Conservation (phyloP, 2,113 vertebrate species). For the Clarias macrocephalus region DNA sequence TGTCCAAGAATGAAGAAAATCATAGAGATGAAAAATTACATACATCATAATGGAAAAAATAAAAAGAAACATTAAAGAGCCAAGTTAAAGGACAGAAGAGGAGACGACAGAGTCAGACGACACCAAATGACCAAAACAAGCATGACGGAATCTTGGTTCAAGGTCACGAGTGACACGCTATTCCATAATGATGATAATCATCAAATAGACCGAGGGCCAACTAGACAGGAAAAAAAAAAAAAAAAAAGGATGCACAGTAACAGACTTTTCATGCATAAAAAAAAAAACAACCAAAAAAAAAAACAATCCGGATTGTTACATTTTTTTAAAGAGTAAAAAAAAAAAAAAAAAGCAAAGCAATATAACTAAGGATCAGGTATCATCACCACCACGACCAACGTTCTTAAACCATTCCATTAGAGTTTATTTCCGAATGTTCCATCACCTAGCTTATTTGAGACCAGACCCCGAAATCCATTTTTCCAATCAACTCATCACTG, state of each 20-base stretch:
- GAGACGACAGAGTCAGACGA: slow-evolving; percentile 53
- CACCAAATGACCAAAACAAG: slow-evolving; percentile 50
- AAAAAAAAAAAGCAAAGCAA: slow-evolving; percentile 30
- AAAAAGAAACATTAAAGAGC: slow-evolving; percentile 55
- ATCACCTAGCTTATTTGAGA: slow-evolving; percentile 15
- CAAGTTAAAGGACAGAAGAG: slow-evolving; percentile 23
- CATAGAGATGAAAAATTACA: slow-evolving; percentile 72
- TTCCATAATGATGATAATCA: slow-evolving; percentile 45
- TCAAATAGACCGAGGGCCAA: slow-evolving; percentile 11
- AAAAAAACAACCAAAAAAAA: slow-evolving; percentile 40
- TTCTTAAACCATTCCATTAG: slow-evolving; percentile 10
- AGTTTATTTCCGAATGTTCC: slow-evolving; percentile 16
- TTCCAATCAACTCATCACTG: neutral
- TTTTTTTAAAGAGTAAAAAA: slow-evolving; percentile 40
- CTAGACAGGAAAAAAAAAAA: neutral
- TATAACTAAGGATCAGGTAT: slow-evolving; percentile 24
- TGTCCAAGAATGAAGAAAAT: slow-evolving; percentile 60
- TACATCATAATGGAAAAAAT: slow-evolving; percentile 23
- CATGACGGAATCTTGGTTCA: neutral
- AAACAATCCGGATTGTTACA: neutral
- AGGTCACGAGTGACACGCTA: slow-evolving; percentile 52
- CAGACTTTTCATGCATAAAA: neutral
- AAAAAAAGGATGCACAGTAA: slow-evolving; percentile 7
- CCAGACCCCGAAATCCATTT: slow-evolving; percentile 8
- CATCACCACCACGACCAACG: slow-evolving; percentile 21